Base-by-base conservation (phyloP, 1,140 invertebrate genomes). In the Pectinophora gossypiella region DNA sequence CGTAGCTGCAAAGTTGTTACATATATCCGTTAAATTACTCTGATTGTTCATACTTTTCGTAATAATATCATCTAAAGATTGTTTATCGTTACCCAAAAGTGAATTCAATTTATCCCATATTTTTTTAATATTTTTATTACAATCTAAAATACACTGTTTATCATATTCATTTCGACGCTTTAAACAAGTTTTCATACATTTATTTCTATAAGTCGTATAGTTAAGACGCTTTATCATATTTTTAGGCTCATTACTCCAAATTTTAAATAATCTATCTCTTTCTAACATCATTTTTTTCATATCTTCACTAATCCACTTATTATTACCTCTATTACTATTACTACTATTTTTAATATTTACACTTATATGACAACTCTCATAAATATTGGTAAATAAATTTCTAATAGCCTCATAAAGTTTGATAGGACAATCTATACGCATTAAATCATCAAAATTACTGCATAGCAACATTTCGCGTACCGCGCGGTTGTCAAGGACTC, bases 181-280 rank as follows among this genome's bases (percentile, higher is more conserved):
- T 6, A 12, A 5, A 6, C 5, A 6, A 16, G 27, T 16, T 45
- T 53, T 51, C 20, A 23, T 13, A 48, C 35, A 57, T 22, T 48
- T 57, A 44, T 52, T 51, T 51, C 55, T 48, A 35, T 47, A 51
- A 23, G 22, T 56, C 1, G 55, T 57, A 48, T 51, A 57, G 2
- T 19, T 47, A 4, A 57, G 10, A 6, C 55, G 15, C 12, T 57
- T 57, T 35, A 57, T 5, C 51, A 58, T 53, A 51, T 58, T 53
- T 6, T 50, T 53, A 22, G 51, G 51, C n/a, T 58, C 51, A 13
- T n/a, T 46, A 38, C 23, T 46, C 56, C 56, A 54, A 42, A 54
- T 12, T 10, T 27, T 12, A 42, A 51, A 59, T 18, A 54, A n/a
- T 16, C 51, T 59, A 46, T 53, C 56, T 45, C 48, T 50, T 16